Evolutionary conservation across 2,888 invertebrate species (phyloP).

Genomic region (Drosophila quinaria): DNA sequence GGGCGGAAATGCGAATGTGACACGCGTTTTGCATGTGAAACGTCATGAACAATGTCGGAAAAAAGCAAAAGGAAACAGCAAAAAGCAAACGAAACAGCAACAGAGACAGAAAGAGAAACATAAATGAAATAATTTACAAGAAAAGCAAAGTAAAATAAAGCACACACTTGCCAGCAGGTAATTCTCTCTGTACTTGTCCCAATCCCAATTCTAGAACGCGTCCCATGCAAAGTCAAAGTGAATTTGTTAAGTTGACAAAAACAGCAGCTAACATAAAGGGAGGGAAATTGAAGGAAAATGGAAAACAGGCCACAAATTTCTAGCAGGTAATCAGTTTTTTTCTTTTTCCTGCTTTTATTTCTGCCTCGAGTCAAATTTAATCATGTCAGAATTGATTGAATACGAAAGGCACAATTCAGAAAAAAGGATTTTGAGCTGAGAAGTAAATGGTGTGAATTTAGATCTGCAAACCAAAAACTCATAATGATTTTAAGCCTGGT

Average conservation of each 20-base stretch:
- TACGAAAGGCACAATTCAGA: neutral
- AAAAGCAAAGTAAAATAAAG: conserved; percentile 24
- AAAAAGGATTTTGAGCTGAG: neutral
- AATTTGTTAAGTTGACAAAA: conserved; percentile 65
- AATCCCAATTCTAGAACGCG: conserved; percentile 13
- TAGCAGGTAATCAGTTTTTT: conserved; percentile 35
- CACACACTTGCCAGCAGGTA: conserved; percentile 9
- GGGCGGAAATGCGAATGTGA: conserved; percentile 80
- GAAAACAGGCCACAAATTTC: conserved; percentile 39
- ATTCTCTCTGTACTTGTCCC: conserved; percentile 4
- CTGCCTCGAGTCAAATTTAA: conserved; percentile 36
- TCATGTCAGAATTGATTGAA: conserved; percentile 49
- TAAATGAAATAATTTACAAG: conserved; percentile 9
- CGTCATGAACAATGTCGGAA: conserved; percentile 73
- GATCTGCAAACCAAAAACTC: neutral
- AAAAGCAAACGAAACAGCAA: conserved; percentile 5
- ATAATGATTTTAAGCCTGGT: neutral
- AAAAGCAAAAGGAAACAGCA: conserved; percentile 5
- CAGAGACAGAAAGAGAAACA: conserved; percentile 11
- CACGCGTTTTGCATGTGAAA: conserved; percentile 83
- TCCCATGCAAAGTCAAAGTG: conserved; percentile 57
- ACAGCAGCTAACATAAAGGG: conserved; percentile 35
- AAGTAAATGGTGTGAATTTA: neutral
- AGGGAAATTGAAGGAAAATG: neutral
- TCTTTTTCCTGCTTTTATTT: conserved; percentile 8